phyloP scores from a whole-genome alignment of 2,888 invertebrate genomes.

The Abrostola tripartita region DNA sequence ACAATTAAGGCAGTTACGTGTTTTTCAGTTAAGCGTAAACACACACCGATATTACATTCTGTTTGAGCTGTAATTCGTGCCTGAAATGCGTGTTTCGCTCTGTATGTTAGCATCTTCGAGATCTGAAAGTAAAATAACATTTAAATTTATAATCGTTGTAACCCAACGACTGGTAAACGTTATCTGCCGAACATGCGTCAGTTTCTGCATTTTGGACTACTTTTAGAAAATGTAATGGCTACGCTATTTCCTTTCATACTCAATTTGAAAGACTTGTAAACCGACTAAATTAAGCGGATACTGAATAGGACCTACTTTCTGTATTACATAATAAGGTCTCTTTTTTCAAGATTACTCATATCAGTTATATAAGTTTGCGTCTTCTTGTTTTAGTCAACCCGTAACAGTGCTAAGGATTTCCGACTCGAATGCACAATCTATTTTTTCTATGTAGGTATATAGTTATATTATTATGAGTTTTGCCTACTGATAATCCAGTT shows the following conservation, averaged over 20 bases:
- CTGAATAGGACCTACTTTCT: background rate
- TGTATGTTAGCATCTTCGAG: background rate
- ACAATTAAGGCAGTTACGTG: constrained; percentile 33
- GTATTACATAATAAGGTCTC: background rate
- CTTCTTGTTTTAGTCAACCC: background rate
- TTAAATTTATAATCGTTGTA: background rate
- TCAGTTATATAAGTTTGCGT: background rate
- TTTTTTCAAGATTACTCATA: background rate
- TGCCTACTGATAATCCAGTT: background rate
- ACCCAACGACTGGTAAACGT: background rate
- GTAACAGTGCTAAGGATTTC: background rate
- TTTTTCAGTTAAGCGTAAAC: constrained; percentile 21
- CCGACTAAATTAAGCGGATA: background rate
- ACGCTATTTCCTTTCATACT: too few species aligned
- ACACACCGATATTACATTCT: constrained; percentile 11
- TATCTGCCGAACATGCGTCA: background rate
- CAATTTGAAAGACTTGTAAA: background rate
- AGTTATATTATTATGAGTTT: too few species aligned
- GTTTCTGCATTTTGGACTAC: background rate
- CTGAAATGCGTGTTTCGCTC: background rate
- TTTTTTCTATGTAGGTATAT: too few species aligned
- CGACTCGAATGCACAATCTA: too few species aligned
- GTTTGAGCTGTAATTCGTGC: constrained; percentile 4
- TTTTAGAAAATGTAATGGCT: background rate
- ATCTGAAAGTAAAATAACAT: constrained; percentile 4